A percentile compares a stretch with the other conserved stretches of the same genome.
These are phyloP conservation scores for Phyllostomus hastatus DNA, from an alignment of 2,113 vertebrate species.

Conservation along the genomic window DNA sequence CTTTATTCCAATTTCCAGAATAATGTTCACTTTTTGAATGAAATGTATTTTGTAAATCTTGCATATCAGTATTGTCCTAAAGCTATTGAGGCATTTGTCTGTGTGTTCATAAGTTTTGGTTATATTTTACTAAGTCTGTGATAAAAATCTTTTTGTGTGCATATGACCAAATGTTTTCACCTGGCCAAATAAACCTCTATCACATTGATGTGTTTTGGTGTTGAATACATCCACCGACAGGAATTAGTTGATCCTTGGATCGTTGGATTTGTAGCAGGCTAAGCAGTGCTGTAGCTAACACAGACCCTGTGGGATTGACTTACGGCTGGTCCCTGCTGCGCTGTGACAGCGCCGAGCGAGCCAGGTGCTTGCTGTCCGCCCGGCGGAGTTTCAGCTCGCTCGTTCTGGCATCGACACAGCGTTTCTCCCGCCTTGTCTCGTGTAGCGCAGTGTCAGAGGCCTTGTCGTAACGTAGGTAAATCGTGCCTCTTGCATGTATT, in stretches of 20 bases:
- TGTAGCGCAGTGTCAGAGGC: neutral
- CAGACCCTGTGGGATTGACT: neutral
- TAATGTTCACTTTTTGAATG: neutral
- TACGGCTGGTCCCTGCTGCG: neutral
- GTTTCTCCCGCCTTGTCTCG: neutral
- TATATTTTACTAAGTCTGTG: neutral
- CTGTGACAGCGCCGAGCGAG: neutral
- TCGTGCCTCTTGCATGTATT: neutral
- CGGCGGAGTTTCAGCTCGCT: neutral
- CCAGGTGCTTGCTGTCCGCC: neutral
- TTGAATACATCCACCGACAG: neutral
- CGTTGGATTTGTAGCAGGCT: neutral
- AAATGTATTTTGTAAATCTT: neutral
- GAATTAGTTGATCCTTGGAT: neutral
- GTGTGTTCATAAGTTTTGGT: neutral
- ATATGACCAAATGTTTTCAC: constrained; percentile 16
- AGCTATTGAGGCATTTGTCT: neutral
- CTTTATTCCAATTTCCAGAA: neutral
- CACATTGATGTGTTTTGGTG: constrained; percentile 8
- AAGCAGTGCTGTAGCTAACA: neutral
- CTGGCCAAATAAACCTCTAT: neutral
- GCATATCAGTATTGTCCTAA: neutral
- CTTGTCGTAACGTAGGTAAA: neutral
- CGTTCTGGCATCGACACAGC: neutral
- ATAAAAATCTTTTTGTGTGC: neutral